These are phyloP conservation scores for Sandelia bainsii DNA, from an alignment of 2,797 vertebrate species.

Conservation along the genomic window DNA sequence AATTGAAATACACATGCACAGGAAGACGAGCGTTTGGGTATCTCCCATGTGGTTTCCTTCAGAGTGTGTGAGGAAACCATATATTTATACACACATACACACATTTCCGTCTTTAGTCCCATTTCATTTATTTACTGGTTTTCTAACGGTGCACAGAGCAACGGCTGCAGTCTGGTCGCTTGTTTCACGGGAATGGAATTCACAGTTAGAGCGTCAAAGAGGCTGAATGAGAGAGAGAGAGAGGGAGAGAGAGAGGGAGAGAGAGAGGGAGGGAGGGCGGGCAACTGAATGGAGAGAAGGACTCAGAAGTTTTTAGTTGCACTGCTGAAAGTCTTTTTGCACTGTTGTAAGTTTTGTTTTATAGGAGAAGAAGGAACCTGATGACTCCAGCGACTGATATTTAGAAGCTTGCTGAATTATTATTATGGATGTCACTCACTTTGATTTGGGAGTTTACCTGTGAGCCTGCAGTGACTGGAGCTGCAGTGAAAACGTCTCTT, in stretches of 20 bases:
- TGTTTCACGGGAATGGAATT: constrained; percentile 88
- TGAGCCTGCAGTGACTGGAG: background rate
- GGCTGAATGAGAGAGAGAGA: constrained; percentile 11
- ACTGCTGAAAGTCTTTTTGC: constrained; percentile 28
- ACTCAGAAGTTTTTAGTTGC: constrained; percentile 51
- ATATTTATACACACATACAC: background rate
- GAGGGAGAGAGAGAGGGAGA: constrained; percentile 3
- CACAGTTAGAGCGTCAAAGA: constrained; percentile 68
- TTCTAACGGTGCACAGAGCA: constrained; percentile 56
- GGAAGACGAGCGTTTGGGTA: constrained; percentile 49
- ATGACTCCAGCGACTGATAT: background rate
- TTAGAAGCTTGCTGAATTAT: background rate
- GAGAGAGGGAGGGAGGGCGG: constrained; percentile 33
- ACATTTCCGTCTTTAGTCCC: constrained; percentile 50
- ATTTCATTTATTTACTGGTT: constrained; percentile 57
- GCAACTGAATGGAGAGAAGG: constrained; percentile 50
- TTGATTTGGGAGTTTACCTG: background rate
- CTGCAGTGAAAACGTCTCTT: background rate
- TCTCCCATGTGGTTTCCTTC: constrained; percentile 59
- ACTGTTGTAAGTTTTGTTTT: too few relatives aligned
- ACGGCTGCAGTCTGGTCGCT: constrained; percentile 70
- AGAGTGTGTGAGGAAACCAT: constrained; percentile 1
- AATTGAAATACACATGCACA: constrained; percentile 26
- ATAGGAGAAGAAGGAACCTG: constrained; percentile 14
- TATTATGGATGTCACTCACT: background rate